Evolutionary conservation across 2,888 invertebrate species (phyloP).

Genomic region (Rapana venosa): DNA sequence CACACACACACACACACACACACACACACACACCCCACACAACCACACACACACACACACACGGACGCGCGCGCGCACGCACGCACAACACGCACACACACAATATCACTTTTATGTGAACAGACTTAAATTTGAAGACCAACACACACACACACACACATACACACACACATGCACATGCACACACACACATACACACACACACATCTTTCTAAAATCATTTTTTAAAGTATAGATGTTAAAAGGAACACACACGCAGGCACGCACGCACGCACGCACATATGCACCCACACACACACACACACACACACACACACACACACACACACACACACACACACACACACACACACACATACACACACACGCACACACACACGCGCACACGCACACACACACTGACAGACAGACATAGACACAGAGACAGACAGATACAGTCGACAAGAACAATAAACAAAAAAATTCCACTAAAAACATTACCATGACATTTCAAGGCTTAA

Average conservation of each 20-base stretch:
- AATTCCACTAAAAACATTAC: background rate
- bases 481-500: too few relatives aligned
- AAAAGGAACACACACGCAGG: background rate
- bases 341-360: background rate
- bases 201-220: too few relatives aligned
- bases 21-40: too few relatives aligned
- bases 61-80: too few relatives aligned
- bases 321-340: background rate
- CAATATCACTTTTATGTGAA: too few relatives aligned
- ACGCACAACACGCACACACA: too few relatives aligned
- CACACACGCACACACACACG: constrained; percentile 1
- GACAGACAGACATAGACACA: background rate
- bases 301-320: constrained; percentile 6
- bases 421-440: background rate
- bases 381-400: background rate
- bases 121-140: too few relatives aligned
- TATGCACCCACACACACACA: background rate
- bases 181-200: background rate
- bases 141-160: background rate
- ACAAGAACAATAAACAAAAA: background rate
- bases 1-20: background rate
- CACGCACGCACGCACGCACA: background rate
- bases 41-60: too few relatives aligned
- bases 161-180: background rate
- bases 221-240: too few relatives aligned